Evolutionary conservation across 2,888 invertebrate species (phyloP), one percentile per base, ranked within the genome.

Genomic region (Dryomyza anilis): DNA sequence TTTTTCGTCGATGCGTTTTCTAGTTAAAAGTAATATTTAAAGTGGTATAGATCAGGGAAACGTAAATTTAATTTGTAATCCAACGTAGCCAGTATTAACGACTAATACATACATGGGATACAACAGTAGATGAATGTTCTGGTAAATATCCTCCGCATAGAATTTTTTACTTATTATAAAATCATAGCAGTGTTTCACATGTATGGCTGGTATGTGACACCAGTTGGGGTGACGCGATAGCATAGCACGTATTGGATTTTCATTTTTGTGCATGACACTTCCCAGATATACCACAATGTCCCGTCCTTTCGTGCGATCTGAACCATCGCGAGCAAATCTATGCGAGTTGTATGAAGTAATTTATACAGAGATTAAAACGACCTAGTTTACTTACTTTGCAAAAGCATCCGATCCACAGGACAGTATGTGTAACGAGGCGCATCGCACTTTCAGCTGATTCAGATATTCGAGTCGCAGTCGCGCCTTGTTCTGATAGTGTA

Each of bases 211-310:
- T 19, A 89, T 85, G 72, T 88, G 86, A 12, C 86, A 85, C 86
- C 88, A 89, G 76, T 86, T 88, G 3, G 89, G 88, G 81, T 92
- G 91, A 6, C 85, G 84, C 19, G 80, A 82, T 19, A 91, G 76
- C 66, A 77, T 67, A 36, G 72, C 71, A 7, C 83, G 76, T 12
- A 87, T 73, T 46, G 75, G 66, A 43, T 69, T 67, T 65, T 76
- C 70, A 58, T 78, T 58, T 52, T 75, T 65, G 59, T 78, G 64
- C 2, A 87, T 75, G 14, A 83, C 68, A n/a, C 80, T 76, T 10
- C 80, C 72, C 12, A 87, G 69, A 69, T 82, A 86, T 5, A 79
- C 73, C 0, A 84, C 68, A 2, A 85, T 75, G 71, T 87, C 87
- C 0, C 73, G 74, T 1, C 83, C 82, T 66, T 81, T 82, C 5